Percentiles rank a stretch among this genome's conserved stretches.
These are phyloP conservation scores for Meandrina meandrites DNA, from an alignment of 92 coral and sea anemone genomes.

Conservation along the genomic window DNA sequence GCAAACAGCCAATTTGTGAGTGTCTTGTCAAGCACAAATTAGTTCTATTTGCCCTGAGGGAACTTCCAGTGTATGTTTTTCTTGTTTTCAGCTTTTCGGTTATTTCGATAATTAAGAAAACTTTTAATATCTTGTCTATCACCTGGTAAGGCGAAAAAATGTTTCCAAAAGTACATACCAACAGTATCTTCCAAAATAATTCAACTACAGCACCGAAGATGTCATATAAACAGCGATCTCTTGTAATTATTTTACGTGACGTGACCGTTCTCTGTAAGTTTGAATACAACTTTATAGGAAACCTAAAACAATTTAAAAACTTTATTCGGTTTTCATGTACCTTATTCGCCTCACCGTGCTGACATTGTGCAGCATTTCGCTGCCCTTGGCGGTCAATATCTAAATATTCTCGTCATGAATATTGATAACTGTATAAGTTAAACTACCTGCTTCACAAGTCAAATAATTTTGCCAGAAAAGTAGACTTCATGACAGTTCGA, in stretches of 20 bases:
- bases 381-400: constrained; percentile 43
- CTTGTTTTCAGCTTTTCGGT: neutral
- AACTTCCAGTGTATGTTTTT: neutral
- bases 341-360: neutral
- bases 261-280: neutral
- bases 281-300: neutral
- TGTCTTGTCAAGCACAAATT: neutral
- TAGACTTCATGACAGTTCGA: constrained; percentile 32
- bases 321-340: neutral
- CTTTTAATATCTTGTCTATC: neutral
- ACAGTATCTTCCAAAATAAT: neutral
- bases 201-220: neutral
- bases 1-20: neutral
- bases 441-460: constrained; percentile 54
- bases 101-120: neutral
- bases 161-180: neutral
- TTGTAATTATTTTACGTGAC: neutral
- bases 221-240: neutral
- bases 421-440: constrained; percentile 41
- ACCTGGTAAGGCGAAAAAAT: neutral
- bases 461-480: constrained; percentile 41
- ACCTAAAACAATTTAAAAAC: neutral
- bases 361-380: neutral
- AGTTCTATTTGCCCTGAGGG: neutral
- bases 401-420: constrained; percentile 31